Evolutionary conservation across 2,888 invertebrate genomes (phyloP).

Genomic region (Nesidiocoris tenuis): DNA sequence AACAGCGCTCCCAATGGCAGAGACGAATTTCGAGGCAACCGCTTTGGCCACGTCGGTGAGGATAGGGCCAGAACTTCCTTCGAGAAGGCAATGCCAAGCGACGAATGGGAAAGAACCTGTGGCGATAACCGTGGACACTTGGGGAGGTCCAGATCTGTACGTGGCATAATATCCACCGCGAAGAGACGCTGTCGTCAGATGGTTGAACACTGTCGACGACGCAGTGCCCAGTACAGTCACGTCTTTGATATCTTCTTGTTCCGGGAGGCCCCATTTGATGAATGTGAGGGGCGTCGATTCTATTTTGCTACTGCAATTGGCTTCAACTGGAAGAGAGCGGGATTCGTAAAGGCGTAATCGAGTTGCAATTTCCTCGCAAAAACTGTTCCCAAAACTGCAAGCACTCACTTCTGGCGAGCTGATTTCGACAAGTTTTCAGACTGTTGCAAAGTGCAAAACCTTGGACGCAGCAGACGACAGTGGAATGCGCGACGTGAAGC

Average conservation of each 20-base stretch:
- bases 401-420: constrained; percentile 61
- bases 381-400: no score
- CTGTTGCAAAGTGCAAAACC: constrained; percentile 78
- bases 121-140: constrained; percentile 51
- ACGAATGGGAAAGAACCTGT: constrained; percentile 77
- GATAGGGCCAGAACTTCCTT: constrained; percentile 79
- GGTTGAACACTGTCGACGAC: constrained; percentile 53
- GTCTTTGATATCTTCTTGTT: constrained; percentile 73
- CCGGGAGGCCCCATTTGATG: constrained; percentile 84
- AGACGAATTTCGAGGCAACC: constrained; percentile 83
- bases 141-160: constrained; percentile 49
- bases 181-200: constrained; percentile 68
- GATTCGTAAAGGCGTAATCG: not conserved
- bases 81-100: constrained; percentile 86
- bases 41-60: constrained; percentile 90
- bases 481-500: constrained; percentile 72
- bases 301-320: constrained; percentile 64
- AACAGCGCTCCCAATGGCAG: constrained; percentile 60
- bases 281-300: constrained; percentile 67
- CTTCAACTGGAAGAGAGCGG: constrained; percentile 62
- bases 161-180: constrained; percentile 36
- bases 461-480: constrained; percentile 69
- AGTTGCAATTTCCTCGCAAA: not conserved
- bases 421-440: constrained; percentile 73
- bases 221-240: constrained; percentile 70